A percentile compares a stretch with the other conserved stretches of the same genome.
Conservation (phyloP, 1,140 invertebrate genomes). For the Aporrectodea caliginosa region DNA sequence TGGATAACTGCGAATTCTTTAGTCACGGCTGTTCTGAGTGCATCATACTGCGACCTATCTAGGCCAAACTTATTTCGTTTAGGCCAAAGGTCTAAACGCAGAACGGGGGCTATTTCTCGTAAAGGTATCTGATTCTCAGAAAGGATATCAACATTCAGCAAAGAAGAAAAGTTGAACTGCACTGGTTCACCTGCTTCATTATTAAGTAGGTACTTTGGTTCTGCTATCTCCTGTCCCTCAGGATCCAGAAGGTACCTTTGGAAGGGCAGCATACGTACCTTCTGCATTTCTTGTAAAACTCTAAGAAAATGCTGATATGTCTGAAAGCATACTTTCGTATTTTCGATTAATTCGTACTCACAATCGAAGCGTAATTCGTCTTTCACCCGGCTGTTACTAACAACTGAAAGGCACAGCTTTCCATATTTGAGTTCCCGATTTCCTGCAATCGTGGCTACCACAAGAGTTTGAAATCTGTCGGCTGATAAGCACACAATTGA, state of each 20-base stretch:
- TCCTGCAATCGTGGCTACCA: slow-evolving; percentile 65
- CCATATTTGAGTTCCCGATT: slow-evolving; percentile 52
- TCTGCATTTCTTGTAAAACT: slow-evolving; percentile 48
- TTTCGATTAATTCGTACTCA: slow-evolving; percentile 52
- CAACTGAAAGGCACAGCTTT: slow-evolving; percentile 49
- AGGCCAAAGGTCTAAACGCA: slow-evolving; percentile 41
- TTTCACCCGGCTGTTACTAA: slow-evolving; percentile 37
- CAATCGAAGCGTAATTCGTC: not conserved
- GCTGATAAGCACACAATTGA: slow-evolving; percentile 67
- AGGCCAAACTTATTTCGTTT: slow-evolving; percentile 40
- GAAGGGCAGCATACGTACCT: slow-evolving; percentile 53
- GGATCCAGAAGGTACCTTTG: slow-evolving; percentile 40
- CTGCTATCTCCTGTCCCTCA: slow-evolving; percentile 35
- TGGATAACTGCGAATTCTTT: slow-evolving; percentile 68
- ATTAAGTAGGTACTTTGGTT: slow-evolving; percentile 38
- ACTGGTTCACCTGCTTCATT: slow-evolving; percentile 30
- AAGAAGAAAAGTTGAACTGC: too few species aligned
- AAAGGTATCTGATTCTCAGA: too few species aligned
- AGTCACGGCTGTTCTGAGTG: slow-evolving; percentile 55
- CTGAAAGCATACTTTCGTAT: slow-evolving; percentile 58
- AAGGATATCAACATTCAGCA: too few species aligned
- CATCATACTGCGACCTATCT: slow-evolving; percentile 56
- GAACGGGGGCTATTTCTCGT: slow-evolving; percentile 22
- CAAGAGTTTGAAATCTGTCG: slow-evolving; percentile 65
- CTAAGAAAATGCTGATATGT: slow-evolving; percentile 55